Evolutionary conservation across 2,113 vertebrate species (phyloP).

Genomic region (Anolis sagrei): DNA sequence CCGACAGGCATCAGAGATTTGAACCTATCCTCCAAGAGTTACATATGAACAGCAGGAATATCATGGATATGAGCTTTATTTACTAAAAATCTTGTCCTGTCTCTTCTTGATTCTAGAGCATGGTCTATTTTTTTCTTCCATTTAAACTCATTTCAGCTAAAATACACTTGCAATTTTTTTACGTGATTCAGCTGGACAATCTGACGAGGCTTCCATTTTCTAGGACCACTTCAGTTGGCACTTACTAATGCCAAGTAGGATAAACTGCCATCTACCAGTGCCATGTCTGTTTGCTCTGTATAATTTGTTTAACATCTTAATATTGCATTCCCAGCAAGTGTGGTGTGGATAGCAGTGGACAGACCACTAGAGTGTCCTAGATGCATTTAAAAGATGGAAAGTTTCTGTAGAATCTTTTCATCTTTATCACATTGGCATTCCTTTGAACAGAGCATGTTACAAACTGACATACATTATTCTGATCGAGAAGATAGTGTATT

Average conservation of each 20-base stretch:
- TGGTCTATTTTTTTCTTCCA: background rate
- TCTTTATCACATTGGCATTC: conserved; percentile 20
- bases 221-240: background rate
- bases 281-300: conserved; percentile 39
- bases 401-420: conserved; percentile 45
- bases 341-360: background rate
- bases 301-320: conserved; percentile 32
- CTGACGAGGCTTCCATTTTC: conserved; percentile 38
- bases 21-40: background rate
- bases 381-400: conserved; percentile 40
- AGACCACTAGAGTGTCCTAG: conserved; percentile 29
- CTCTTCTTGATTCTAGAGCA: background rate
- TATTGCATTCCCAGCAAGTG: background rate
- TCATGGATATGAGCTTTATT: background rate
- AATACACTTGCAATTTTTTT: conserved; percentile 25
- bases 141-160: background rate
- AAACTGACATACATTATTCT: conserved; percentile 20
- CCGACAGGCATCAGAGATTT: background rate
- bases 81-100: background rate
- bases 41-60: background rate
- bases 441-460: conserved; percentile 24
- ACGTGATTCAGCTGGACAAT: background rate
- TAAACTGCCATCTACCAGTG: conserved; percentile 24
- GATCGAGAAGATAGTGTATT: background rate
- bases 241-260: conserved; percentile 21